These are phyloP conservation scores for Dorcus parallelipipedus DNA, from an alignment of 2,888 invertebrate species.

Conservation along the genomic window DNA sequence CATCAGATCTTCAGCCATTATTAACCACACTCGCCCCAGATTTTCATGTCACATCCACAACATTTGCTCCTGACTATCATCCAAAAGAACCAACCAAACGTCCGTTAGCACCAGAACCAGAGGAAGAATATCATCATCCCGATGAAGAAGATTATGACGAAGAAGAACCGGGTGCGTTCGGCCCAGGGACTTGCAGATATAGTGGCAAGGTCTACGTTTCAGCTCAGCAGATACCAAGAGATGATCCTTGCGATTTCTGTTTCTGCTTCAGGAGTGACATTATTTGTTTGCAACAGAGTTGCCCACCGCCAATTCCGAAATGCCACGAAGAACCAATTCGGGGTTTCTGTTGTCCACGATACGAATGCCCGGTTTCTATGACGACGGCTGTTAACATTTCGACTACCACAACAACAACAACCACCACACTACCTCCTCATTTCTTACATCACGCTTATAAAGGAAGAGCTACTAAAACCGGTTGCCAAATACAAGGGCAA, in stretches of 20 bases:
- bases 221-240: conserved; percentile 91
- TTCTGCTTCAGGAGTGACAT: conserved; percentile 96
- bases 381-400: conserved; percentile 77
- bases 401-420: conserved; percentile 84
- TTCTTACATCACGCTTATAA: conserved; percentile 77
- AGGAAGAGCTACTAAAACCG: conserved; percentile 69
- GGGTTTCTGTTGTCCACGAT: conserved; percentile 93
- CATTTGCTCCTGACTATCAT: conserved; percentile 12
- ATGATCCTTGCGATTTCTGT: conserved; percentile 94
- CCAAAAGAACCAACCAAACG: conserved; percentile 12
- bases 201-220: conserved; percentile 91
- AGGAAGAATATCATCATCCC: conserved; percentile 38
- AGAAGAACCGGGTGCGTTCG: conserved; percentile 73
- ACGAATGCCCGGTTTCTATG: conserved; percentile 90
- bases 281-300: conserved; percentile 91
- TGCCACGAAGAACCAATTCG: conserved; percentile 90
- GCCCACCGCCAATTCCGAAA: conserved; percentile 88
- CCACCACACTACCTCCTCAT: conserved; percentile 80
- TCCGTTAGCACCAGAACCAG: conserved; percentile 23
- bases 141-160: conserved; percentile 68
- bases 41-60: conserved; percentile 16
- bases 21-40: conserved; percentile 20
- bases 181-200: conserved; percentile 88
- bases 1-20: conserved; percentile 14
- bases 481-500: conserved; percentile 82